Percentiles rank a stretch among this genome's conserved stretches.
Evolutionary conservation across 2,888 invertebrate genomes (phyloP).

Genomic region (Nebria brevicollis): DNA sequence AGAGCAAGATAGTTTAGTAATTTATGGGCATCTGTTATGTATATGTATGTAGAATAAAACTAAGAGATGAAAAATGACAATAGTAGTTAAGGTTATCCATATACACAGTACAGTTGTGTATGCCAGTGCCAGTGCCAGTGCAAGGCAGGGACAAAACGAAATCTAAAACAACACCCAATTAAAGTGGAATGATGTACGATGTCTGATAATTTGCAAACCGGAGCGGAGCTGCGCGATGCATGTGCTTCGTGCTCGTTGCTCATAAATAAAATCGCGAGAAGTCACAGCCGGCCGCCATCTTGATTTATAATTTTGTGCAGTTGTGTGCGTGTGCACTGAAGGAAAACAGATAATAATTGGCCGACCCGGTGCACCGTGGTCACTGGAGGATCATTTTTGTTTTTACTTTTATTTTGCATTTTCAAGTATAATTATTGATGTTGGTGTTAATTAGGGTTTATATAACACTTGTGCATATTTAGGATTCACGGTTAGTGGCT

Average conservation of each 20-base stretch:
- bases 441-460: neutral
- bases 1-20: neutral
- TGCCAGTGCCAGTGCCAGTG: neutral
- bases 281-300: conserved; percentile 45
- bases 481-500: neutral
- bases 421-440: neutral
- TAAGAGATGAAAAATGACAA: neutral
- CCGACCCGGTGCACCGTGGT: neutral
- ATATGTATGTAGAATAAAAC: neutral
- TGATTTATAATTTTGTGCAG: conserved; percentile 29
- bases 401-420: neutral
- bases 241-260: conserved; percentile 24
- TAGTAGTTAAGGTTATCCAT: neutral
- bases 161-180: conserved; percentile 40
- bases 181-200: conserved; percentile 40
- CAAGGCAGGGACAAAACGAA: conserved; percentile 27
- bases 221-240: conserved; percentile 20
- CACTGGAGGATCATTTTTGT: neutral
- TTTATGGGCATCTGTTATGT: neutral
- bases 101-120: neutral
- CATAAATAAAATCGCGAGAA: conserved; percentile 36
- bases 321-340: conserved; percentile 4
- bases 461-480: neutral
- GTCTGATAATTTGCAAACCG: conserved; percentile 45
- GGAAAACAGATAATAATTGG: conserved; percentile 1